Evolutionary conservation across 2,888 invertebrate genomes (phyloP).

Genomic region (Leptinotarsa rubiginosa): DNA sequence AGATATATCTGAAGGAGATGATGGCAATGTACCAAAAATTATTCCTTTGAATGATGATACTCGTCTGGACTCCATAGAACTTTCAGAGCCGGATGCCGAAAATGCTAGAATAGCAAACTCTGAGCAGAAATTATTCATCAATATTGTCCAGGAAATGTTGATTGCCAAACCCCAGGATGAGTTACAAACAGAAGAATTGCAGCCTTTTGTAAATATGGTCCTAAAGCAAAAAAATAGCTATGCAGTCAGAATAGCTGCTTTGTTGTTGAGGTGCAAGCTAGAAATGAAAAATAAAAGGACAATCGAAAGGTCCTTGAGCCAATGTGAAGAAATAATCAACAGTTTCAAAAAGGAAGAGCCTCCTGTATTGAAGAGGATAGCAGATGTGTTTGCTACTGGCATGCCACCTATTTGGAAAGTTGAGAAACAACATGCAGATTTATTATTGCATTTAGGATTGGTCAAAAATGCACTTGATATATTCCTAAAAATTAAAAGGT

Average conservation of each 20-base stretch:
- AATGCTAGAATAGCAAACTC: conserved; percentile 71
- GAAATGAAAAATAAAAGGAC: conserved; percentile 84
- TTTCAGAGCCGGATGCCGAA: conserved; percentile 71
- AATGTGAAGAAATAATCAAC: conserved; percentile 83
- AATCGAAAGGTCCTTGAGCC: conserved; percentile 88
- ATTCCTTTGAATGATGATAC: conserved; percentile 87
- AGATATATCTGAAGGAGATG: conserved; percentile 67
- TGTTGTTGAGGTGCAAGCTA: conserved; percentile 78
- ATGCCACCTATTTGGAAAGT: conserved; percentile 82
- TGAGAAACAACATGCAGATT: conserved; percentile 80
- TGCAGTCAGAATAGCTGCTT: conserved; percentile 79
- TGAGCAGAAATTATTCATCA: conserved; percentile 83
- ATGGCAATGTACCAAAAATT: conserved; percentile 74
- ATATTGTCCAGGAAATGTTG: conserved; percentile 78
- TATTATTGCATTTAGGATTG: conserved; percentile 84
- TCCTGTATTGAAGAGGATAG: conserved; percentile 66
- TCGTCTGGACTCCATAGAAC: conserved; percentile 82
- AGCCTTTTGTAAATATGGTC: conserved; percentile 80
- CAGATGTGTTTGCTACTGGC: conserved; percentile 77
- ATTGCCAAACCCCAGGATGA: conserved; percentile 84
- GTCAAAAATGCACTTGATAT: conserved; percentile 87
- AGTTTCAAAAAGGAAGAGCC: conserved; percentile 66
- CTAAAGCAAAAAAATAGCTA: conserved; percentile 78
- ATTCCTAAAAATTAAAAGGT: conserved; percentile 80
- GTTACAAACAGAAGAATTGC: conserved; percentile 83